phyloP scores from a whole-genome alignment of 2,113 vertebrate genomes.

The Psettodes erumei region DNA sequence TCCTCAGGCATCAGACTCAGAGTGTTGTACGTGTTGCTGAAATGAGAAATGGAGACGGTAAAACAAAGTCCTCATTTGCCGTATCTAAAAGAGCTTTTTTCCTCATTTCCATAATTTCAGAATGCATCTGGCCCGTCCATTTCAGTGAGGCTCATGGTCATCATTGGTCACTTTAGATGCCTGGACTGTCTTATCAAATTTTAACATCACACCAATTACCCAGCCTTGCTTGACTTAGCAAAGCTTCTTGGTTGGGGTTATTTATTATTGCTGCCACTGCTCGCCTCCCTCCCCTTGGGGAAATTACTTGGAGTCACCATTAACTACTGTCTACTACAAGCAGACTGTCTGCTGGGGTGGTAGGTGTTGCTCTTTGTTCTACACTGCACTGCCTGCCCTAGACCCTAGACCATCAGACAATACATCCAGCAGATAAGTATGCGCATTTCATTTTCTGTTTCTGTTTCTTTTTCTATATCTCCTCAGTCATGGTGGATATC shows the following conservation, averaged over 20 bases:
- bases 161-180: slow-evolving; percentile 55
- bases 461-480: slow-evolving; percentile 14
- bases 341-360: slow-evolving; percentile 7
- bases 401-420: slow-evolving; percentile 27
- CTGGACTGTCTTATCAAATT: slow-evolving; percentile 57
- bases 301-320: slow-evolving; percentile 27
- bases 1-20: neutral
- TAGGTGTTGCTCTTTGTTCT: slow-evolving; percentile 25
- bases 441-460: slow-evolving; percentile 8
- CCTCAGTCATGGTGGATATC: neutral
- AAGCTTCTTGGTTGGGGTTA: slow-evolving; percentile 48
- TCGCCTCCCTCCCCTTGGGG: slow-evolving; percentile 16
- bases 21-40: neutral
- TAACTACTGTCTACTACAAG: slow-evolving; percentile 18
- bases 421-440: neutral
- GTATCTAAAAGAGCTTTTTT: neutral
- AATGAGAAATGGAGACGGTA: neutral
- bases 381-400: slow-evolving; percentile 1
- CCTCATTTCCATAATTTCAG: neutral
- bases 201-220: slow-evolving; percentile 60
- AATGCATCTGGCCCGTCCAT: slow-evolving; percentile 5
- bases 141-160: slow-evolving; percentile 22
- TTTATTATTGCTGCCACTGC: slow-evolving; percentile 51
- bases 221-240: slow-evolving; percentile 37
- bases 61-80: neutral